Percentiles rank a stretch among this genome's conserved stretches.
Evolutionary conservation across 2,797 vertebrate genomes (phyloP).

Genomic region (Cynopterus sphinx): DNA sequence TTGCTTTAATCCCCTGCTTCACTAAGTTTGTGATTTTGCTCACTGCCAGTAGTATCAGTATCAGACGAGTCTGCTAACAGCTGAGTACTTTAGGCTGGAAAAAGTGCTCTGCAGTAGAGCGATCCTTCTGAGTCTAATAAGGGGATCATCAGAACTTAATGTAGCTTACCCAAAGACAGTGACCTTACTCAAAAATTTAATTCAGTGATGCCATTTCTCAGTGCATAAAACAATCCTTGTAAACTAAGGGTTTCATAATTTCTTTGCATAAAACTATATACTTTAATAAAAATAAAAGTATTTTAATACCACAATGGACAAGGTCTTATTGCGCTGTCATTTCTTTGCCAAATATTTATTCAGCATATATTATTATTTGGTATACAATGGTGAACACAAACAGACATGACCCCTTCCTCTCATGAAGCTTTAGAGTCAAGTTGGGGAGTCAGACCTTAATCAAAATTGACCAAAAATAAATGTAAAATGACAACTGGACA

Average conservation of each 20-base stretch:
- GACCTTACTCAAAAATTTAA: neutral
- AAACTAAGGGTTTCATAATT: neutral
- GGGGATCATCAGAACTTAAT: neutral
- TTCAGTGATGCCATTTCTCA: neutral
- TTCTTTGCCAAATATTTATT: slow-evolving; percentile 20
- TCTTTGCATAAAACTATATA: neutral
- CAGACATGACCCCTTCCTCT: neutral
- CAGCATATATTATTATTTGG: neutral
- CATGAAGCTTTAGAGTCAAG: neutral
- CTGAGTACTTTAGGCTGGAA: slow-evolving; percentile 40
- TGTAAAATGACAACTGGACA: neutral
- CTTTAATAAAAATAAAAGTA: slow-evolving; percentile 28
- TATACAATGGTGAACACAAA: neutral
- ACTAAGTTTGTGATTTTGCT: slow-evolving; percentile 48
- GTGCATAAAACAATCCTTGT: neutral
- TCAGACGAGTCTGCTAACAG: slow-evolving; percentile 54
- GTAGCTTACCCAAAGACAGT: neutral
- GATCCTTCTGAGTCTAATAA: slow-evolving; percentile 4
- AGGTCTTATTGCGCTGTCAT: neutral
- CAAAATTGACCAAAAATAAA: slow-evolving; percentile 1
- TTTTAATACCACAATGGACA: neutral
- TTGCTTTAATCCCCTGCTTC: slow-evolving; percentile 58
- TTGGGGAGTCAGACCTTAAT: neutral
- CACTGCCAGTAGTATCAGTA: slow-evolving; percentile 42
- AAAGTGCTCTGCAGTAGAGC: neutral